Evolutionary conservation across 2,113 vertebrate genomes (phyloP).

Genomic region (Mandrillus leucophaeus): DNA sequence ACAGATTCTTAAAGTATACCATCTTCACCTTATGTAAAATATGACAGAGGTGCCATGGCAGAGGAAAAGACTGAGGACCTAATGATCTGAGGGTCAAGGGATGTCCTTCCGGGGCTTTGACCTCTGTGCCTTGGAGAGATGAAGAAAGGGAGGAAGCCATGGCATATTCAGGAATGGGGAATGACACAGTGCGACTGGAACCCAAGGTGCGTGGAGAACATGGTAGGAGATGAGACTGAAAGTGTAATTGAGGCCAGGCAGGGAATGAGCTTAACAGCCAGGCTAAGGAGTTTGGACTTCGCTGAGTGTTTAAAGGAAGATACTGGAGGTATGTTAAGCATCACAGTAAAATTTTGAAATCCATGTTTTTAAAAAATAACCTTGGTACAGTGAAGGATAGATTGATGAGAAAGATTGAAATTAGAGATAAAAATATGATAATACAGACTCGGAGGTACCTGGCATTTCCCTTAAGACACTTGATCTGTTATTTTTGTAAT

Average conservation of each 20-base stretch:
- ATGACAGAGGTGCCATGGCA: neutral
- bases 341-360: conserved; percentile 1
- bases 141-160: neutral
- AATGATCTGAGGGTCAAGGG: neutral
- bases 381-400: neutral
- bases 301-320: neutral
- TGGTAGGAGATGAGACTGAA: neutral
- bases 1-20: neutral
- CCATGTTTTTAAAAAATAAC: neutral
- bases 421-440: neutral
- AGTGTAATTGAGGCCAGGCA: neutral
- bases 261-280: neutral
- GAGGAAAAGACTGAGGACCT: neutral
- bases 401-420: neutral
- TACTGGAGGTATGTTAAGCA: neutral
- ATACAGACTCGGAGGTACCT: neutral
- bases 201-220: neutral
- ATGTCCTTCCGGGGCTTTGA: neutral
- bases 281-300: neutral
- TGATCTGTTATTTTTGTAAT: neutral
- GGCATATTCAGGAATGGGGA: neutral
- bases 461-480: neutral
- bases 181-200: neutral
- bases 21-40: neutral
- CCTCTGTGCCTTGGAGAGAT: neutral